phyloP scores from a whole-genome alignment of 1,140 invertebrate genomes.

The Magallana ariakensis region DNA sequence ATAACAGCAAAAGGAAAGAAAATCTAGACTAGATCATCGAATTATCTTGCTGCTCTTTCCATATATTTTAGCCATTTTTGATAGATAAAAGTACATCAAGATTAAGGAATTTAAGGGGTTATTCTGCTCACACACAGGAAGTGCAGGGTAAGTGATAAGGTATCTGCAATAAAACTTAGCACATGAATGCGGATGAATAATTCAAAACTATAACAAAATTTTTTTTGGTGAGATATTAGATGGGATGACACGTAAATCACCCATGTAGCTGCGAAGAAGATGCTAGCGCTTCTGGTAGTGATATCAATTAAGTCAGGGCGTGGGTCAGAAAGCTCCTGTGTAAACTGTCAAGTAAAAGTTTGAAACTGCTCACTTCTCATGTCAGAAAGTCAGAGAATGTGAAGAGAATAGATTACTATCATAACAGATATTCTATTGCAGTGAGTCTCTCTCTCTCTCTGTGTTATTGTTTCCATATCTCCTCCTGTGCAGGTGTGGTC shows the following conservation, averaged over 20 bases:
- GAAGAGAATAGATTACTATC: constrained; percentile 33
- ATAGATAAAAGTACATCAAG: background rate
- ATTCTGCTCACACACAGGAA: background rate
- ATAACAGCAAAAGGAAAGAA: background rate
- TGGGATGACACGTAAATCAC: background rate
- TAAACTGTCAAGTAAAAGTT: background rate
- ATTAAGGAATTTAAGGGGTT: background rate
- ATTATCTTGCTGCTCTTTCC: background rate
- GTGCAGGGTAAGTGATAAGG: background rate
- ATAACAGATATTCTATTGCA: background rate
- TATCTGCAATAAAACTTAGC: background rate
- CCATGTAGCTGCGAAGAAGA: background rate
- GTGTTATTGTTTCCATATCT: background rate
- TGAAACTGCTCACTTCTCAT: background rate
- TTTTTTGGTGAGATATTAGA: background rate
- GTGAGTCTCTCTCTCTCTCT: background rate
- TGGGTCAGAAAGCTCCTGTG: background rate
- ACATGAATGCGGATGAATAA: background rate
- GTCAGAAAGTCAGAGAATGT: constrained; percentile 2
- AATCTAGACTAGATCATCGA: background rate
- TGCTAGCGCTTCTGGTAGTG: background rate
- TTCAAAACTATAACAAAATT: background rate
- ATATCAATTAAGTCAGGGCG: constrained; percentile 23
- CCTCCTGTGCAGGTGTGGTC: constrained; percentile 22
- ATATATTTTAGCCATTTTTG: background rate